Evolutionary conservation across 2,888 invertebrate genomes (phyloP), one percentile per base, ranked within the genome.

Genomic region (Lasiommata megera): DNA sequence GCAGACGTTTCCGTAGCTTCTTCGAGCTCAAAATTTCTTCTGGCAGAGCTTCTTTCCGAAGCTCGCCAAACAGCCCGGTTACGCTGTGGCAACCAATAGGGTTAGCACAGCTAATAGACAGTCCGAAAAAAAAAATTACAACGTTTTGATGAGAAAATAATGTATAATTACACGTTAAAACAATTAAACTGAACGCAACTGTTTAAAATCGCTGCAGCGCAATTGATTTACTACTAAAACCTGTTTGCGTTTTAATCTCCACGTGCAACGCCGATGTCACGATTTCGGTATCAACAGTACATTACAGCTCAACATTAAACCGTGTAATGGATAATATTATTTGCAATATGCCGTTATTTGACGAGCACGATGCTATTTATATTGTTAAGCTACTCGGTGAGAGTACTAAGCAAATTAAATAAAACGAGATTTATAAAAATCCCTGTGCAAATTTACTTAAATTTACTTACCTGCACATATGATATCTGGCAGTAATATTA

Each of bases 241-340:
- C 78, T 85, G 79, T 87, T 86, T 86, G 82, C 76, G 66, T 74
- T 82, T 79, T 87, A 88, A 88, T 87, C 88, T 84, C 80, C 67
- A 66, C 74, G 69, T 69, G 71, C 73, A 70, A 69, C 70, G 72
- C 65, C 70, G 71, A 72, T 73, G 84, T 81, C 88, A 88, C 88
- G 88, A 81, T 74, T 77, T 79, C 69, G 77, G 82, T 73, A 83
- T 85, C 84, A 85, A 73, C 76, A 65, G 71, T 67, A 80, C 71
- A 79, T 81, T 82, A 80, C 72, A 74, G 73, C 72, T 73, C 38
- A 38, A 51, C 51, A 51, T 51, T 51, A 38, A 51, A 51, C 38
- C 6, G 51, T 51, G 38, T 38, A 38, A 51, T 51, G 51, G 51
- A 48, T 34, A 43, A 31, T 48, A 48, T 36, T 48, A 47, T 60